Percentiles rank a stretch among this genome's conserved stretches.
Conservation (phyloP, 2,113 vertebrate genomes). For the Heteronetta atricapilla region DNA sequence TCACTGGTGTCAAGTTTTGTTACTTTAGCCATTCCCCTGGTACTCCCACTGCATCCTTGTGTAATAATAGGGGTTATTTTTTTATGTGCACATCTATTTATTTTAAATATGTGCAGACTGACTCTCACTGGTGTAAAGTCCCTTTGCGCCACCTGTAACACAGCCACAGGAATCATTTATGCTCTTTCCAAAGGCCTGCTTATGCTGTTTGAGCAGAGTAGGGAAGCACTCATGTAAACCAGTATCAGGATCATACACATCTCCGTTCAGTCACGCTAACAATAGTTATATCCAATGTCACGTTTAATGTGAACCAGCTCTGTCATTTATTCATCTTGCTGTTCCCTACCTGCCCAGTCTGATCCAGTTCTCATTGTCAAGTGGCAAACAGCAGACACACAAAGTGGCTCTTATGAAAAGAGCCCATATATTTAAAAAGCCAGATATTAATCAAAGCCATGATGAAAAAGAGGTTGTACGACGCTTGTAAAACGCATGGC, state of each 20-base stretch:
- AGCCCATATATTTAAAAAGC: background rate
- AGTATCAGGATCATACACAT: accelerated
- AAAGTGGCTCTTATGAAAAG: slow-evolving; percentile 1
- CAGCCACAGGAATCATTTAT: accelerated
- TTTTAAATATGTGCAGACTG: slow-evolving; percentile 31
- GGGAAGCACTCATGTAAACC: background rate
- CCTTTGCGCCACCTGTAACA: background rate
- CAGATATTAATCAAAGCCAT: slow-evolving; percentile 46
- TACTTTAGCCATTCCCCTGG: slow-evolving; percentile 17
- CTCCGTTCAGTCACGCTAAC: background rate
- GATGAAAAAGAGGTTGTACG: background rate
- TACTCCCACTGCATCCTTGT: slow-evolving; percentile 16
- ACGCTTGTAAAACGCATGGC: background rate
- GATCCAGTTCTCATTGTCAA: background rate
- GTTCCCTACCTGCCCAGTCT: slow-evolving; percentile 13
- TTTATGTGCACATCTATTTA: slow-evolving; percentile 48
- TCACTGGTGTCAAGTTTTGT: slow-evolving; percentile 65
- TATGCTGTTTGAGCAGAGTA: background rate
- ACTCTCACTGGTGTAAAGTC: background rate
- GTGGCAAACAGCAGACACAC: background rate
- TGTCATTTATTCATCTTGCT: background rate
- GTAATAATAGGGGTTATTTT: slow-evolving; percentile 52
- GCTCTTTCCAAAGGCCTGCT: background rate
- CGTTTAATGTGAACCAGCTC: background rate
- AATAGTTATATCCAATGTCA: background rate